Conservation (phyloP, 1,140 invertebrate species). For the Euwallacea similis region DNA sequence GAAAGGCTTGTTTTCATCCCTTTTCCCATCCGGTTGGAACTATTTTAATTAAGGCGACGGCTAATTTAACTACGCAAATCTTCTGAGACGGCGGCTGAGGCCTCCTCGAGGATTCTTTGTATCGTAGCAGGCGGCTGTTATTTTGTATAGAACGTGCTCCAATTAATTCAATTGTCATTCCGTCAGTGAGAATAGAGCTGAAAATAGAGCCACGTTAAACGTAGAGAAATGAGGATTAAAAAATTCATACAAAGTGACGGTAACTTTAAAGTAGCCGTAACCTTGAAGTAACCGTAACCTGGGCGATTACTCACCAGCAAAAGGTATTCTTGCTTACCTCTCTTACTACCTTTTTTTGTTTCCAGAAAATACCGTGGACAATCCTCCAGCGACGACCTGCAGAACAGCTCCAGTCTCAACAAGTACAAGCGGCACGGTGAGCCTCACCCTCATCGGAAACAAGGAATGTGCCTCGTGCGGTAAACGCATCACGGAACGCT, state of each 20-base stretch:
- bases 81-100: constrained; percentile 13
- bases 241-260: background rate
- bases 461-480: constrained; percentile 77
- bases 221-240: background rate
- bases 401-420: constrained; percentile 46
- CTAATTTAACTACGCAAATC: constrained; percentile 35
- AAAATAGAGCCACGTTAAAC: too few relatives aligned
- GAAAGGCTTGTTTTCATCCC: constrained; percentile 29
- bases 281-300: background rate
- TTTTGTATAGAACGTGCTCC: constrained; percentile 18
- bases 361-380: constrained; percentile 51
- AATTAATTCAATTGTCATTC: constrained; percentile 24
- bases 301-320: too few relatives aligned
- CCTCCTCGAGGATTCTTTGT: constrained; percentile 25
- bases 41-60: constrained; percentile 36
- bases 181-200: too few relatives aligned
- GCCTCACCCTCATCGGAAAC: constrained; percentile 51
- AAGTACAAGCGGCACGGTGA: constrained; percentile 38
- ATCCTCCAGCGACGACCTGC: constrained; percentile 42
- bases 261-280: background rate
- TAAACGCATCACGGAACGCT: constrained; percentile 75
- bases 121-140: constrained; percentile 3
- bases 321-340: background rate
- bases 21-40: constrained; percentile 27
- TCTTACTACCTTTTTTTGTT: constrained; percentile 11